phyloP scores from a whole-genome alignment of 2,888 invertebrate genomes.

The Apocheima hispidaria region DNA sequence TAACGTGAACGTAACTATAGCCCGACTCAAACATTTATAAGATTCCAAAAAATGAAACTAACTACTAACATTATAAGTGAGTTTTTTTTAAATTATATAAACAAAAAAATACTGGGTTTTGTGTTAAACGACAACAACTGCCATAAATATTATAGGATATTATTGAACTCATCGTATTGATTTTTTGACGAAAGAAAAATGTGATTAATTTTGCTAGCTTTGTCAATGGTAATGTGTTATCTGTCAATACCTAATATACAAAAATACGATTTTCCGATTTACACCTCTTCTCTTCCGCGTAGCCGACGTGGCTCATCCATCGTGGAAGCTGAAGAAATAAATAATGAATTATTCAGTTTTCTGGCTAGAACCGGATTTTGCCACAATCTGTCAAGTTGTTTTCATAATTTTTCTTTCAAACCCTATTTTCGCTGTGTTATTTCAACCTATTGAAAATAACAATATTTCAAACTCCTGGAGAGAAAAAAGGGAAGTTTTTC shows the following conservation, averaged over 20 bases:
- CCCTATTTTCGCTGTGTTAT: constrained; percentile 4
- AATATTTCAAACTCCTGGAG: not conserved
- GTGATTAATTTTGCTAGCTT: too few relatives aligned
- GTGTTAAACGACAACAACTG: too few relatives aligned
- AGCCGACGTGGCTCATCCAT: constrained; percentile 14
- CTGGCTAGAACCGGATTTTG: constrained; percentile 14
- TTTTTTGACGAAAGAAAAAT: too few relatives aligned
- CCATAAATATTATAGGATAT: too few relatives aligned
- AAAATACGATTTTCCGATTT: not conserved
- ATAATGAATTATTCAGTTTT: constrained; percentile 61
- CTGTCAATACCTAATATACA: not conserved
- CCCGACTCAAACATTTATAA: too few relatives aligned
- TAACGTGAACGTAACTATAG: too few relatives aligned
- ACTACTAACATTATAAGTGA: too few relatives aligned
- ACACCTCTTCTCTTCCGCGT: not conserved
- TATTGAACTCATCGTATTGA: too few relatives aligned
- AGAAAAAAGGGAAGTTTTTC: not conserved
- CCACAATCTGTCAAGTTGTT: constrained; percentile 23
- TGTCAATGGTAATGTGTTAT: too few relatives aligned
- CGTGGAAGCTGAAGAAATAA: constrained; percentile 46
- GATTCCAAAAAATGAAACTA: too few relatives aligned
- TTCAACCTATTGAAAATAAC: constrained; percentile 8
- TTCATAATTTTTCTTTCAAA: constrained; percentile 44
- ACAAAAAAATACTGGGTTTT: too few relatives aligned
- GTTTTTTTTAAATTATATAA: too few relatives aligned